Evolutionary conservation across 2,888 invertebrate species (phyloP), one percentile per base, ranked within the genome.

Genomic region (Podotricha telesiphe): DNA sequence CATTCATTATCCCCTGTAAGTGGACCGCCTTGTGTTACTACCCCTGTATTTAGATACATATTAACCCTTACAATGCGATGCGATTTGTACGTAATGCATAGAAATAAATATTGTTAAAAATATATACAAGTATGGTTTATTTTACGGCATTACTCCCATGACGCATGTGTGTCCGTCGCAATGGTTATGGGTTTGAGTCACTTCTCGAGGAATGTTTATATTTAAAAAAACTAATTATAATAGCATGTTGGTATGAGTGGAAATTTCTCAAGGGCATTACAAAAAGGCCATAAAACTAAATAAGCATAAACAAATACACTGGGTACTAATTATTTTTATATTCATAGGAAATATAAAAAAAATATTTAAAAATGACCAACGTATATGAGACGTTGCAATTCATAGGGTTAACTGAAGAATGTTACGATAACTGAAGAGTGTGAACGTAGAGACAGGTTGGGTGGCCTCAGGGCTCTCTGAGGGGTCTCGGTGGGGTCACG

Each of bases 21-120:
- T 59, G 51, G 59, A 40, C 28, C 17, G 20, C 45, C 34, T 53
- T 67, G 50, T 61, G 61, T 48, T 34, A 48, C 67, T 53, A 20
- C 34, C 47, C 28, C 53, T 67, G 67, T 45, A 67, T 61, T 67
- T 51, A 67, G 53, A 61, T 61, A 61, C 61, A 51, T 53, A 61
- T 61, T 34, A 61, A 61, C 58, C 34, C 45, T 13, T 17, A 34
- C 28, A 0, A 28, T 48, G 19, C 34, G 10, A 17, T 37, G 7
- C 17, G 62, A 11, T 13, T 13, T 42, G 42, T 42, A 37, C 4
- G 42, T 37, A 8, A 37, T 1, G 8, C 3, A 37, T 37, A 8
- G 8, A 37, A 37, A 6, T 37, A 8, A 8, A 37, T 37, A 37
- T 37, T 37, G 37, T 8, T 7, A 37, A 8, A 37, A 15, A 47